Conservation (phyloP, 2,113 vertebrate genomes). For the Pteropus alecto region DNA sequence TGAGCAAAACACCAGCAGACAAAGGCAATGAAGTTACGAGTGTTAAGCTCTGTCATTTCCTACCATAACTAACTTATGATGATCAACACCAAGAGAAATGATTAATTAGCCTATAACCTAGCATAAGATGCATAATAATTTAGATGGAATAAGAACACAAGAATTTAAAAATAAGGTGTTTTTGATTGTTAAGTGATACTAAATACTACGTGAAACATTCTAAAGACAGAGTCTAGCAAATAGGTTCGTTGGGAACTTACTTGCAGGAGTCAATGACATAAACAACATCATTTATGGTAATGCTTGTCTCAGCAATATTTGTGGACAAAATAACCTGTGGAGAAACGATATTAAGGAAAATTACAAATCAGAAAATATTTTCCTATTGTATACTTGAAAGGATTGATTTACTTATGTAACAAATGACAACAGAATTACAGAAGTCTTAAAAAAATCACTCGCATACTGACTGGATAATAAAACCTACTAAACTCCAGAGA, state of each 20-base stretch:
- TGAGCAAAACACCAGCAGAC: background rate
- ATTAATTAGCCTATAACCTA: background rate
- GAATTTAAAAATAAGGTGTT: background rate
- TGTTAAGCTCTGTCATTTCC: background rate
- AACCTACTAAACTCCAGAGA: background rate
- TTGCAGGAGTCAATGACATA: slow-evolving; percentile 99
- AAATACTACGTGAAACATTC: background rate
- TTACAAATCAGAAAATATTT: background rate
- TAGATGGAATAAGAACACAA: background rate
- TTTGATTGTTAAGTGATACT: background rate
- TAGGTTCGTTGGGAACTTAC: slow-evolving; percentile 81
- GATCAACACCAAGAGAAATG: background rate
- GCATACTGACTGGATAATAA: background rate
- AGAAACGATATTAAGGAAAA: slow-evolving; percentile 28
- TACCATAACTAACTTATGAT: background rate
- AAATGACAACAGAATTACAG: background rate
- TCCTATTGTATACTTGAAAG: background rate
- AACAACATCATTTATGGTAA: slow-evolving; percentile 98
- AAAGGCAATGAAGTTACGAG: background rate
- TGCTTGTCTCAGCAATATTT: slow-evolving; percentile 97
- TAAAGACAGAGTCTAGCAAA: background rate
- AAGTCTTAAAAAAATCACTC: background rate
- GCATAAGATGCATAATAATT: background rate
- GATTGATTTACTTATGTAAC: background rate
- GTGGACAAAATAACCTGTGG: slow-evolving; percentile 96